These are phyloP conservation scores for Hippolais icterina DNA, from an alignment of 2,113 vertebrate species.

Conservation along the genomic window DNA sequence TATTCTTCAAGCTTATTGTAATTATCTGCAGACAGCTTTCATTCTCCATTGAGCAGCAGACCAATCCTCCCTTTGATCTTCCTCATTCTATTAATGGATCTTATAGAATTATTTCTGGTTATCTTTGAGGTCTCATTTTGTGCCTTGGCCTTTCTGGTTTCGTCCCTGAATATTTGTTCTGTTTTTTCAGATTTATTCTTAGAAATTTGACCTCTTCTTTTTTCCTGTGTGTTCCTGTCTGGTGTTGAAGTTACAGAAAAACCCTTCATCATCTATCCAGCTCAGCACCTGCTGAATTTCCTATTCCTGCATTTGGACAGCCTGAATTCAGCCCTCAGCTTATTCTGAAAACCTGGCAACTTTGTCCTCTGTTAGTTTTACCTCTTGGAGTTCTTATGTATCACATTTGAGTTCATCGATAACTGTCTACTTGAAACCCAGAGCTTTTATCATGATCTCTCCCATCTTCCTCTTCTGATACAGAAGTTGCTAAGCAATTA, in stretches of 20 bases:
- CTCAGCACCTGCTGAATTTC: background rate
- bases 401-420: background rate
- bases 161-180: background rate
- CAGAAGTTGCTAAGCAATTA: background rate
- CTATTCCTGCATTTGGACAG: background rate
- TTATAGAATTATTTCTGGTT: conserved; percentile 50
- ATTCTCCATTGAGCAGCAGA: background rate
- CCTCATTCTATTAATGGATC: background rate
- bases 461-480: background rate
- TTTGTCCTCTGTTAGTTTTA: background rate
- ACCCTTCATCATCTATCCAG: background rate
- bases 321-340: background rate
- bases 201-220: background rate
- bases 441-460: background rate
- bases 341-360: background rate
- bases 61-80: conserved; percentile 45
- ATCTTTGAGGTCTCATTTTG: conserved; percentile 49
- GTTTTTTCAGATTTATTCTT: conserved; percentile 1
- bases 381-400: background rate
- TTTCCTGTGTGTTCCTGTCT: background rate
- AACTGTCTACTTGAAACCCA: background rate
- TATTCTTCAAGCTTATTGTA: conserved; percentile 23
- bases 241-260: background rate
- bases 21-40: conserved; percentile 46
- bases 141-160: conserved; percentile 2